phyloP scores from a whole-genome alignment of 2,797 vertebrate genomes.

The Mormyrops attenuatus region DNA sequence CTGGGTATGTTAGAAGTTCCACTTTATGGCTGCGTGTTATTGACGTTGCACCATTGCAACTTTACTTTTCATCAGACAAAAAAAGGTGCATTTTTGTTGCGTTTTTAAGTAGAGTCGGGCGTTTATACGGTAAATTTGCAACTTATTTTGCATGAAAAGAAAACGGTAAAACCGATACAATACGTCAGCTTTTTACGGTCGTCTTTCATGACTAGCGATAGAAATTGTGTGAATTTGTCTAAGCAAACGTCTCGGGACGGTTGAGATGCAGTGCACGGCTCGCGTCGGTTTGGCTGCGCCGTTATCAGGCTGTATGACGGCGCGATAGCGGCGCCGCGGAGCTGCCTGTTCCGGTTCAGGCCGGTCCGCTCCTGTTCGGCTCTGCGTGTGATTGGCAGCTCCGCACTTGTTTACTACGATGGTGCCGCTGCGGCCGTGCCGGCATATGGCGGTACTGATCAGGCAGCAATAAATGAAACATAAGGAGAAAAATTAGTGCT shows the following conservation, averaged over 20 bases:
- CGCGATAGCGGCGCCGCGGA: conserved; percentile 59
- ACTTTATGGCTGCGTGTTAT: neutral
- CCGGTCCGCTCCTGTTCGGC: conserved; percentile 89
- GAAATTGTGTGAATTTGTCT: neutral
- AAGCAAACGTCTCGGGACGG: conserved; percentile 24
- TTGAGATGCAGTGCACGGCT: conserved; percentile 32
- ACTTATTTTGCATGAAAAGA: neutral
- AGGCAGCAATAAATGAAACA: conserved; percentile 59
- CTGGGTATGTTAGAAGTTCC: neutral
- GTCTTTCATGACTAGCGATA: neutral
- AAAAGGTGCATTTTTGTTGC: neutral
- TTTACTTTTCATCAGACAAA: neutral
- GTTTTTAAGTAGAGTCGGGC: neutral
- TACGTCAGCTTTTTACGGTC: neutral
- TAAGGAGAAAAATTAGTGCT: neutral
- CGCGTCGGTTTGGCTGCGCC: conserved; percentile 46
- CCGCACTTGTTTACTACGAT: conserved; percentile 86
- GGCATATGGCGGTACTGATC: conserved; percentile 70
- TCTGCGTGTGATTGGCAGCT: conserved; percentile 91
- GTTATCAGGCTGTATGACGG: conserved; percentile 70
- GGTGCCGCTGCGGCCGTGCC: conserved; percentile 49
- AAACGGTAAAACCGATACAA: neutral
- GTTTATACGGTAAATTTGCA: neutral
- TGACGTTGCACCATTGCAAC: neutral
- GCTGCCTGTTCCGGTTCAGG: conserved; percentile 89